These are phyloP conservation scores for Probaryconus sp. DNA, from an alignment of 1,140 invertebrate genomes.

Conservation along the genomic window DNA sequence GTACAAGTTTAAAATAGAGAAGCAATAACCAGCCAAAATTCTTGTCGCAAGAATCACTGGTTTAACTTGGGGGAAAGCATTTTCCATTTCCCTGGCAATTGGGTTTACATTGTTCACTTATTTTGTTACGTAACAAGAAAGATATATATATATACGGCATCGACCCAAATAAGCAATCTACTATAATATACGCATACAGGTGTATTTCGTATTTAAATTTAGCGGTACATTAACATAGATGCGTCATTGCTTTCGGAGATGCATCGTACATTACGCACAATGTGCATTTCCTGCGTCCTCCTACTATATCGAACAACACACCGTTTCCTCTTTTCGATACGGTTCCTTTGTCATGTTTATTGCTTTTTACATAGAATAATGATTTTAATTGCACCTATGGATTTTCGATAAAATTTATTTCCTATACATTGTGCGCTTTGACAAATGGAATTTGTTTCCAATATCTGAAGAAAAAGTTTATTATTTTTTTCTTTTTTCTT, in stretches of 20 bases:
- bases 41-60: too few species aligned
- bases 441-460: too few species aligned
- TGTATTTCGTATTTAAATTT: conserved; percentile 56
- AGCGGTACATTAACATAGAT: conserved; percentile 51
- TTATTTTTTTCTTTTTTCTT: too few species aligned
- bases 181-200: conserved; percentile 26
- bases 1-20: too few species aligned
- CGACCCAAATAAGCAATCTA: conserved; percentile 40
- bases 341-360: conserved; percentile 53
- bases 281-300: conserved; percentile 61
- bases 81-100: too few species aligned
- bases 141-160: conserved; percentile 29
- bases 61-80: too few species aligned
- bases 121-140: conserved; percentile 46
- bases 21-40: too few species aligned
- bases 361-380: conserved; percentile 43
- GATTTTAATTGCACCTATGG: too few species aligned
- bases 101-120: too few species aligned
- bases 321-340: conserved; percentile 56
- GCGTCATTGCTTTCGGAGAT: conserved; percentile 47
- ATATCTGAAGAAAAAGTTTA: too few species aligned
- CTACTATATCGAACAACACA: conserved; percentile 43
- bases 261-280: conserved; percentile 39
- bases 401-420: too few species aligned
- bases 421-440: too few species aligned